phyloP scores from a whole-genome alignment of 2,888 invertebrate genomes.

The Ditula angustiorana region DNA sequence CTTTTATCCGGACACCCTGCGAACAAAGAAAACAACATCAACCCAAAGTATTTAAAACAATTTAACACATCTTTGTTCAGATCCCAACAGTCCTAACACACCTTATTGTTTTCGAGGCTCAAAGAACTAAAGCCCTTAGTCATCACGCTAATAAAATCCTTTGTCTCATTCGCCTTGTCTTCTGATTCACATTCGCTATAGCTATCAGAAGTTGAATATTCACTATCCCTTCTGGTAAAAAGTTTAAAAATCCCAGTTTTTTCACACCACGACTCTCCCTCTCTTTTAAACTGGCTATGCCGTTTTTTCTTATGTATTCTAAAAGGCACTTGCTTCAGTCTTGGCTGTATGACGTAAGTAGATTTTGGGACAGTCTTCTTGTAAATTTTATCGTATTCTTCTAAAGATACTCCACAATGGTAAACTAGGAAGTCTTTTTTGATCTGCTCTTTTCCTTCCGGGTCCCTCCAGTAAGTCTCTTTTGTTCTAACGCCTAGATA shows the following conservation, averaged over 20 bases:
- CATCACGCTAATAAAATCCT: conserved; percentile 40
- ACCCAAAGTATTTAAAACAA: conserved; percentile 1
- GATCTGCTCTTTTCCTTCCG: conserved; percentile 72
- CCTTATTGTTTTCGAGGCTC: conserved; percentile 31
- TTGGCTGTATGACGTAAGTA: conserved; percentile 59
- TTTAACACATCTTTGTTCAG: conserved; percentile 21
- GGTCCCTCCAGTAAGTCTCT: conserved; percentile 76
- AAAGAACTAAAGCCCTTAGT: conserved; percentile 33
- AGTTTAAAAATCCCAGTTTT: conserved; percentile 72
- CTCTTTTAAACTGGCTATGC: conserved; percentile 58
- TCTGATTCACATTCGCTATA: conserved; percentile 78
- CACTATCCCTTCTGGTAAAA: conserved; percentile 72
- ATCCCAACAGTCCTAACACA: conserved; percentile 26
- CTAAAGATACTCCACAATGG: conserved; percentile 74
- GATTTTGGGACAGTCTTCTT: conserved; percentile 59
- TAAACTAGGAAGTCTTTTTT: conserved; percentile 75
- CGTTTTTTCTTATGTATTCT: conserved; percentile 71
- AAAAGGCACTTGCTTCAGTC: conserved; percentile 77
- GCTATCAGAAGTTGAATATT: conserved; percentile 74
- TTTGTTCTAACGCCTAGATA: conserved; percentile 74
- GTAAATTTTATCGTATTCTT: conserved; percentile 68
- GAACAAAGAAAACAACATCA: conserved; percentile 58
- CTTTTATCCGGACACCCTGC: conserved; percentile 94
- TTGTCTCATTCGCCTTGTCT: conserved; percentile 47
- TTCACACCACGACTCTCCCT: conserved; percentile 73